phyloP scores from a whole-genome alignment of 2,113 vertebrate genomes.

The Sphaerodactylus townsendi region DNA sequence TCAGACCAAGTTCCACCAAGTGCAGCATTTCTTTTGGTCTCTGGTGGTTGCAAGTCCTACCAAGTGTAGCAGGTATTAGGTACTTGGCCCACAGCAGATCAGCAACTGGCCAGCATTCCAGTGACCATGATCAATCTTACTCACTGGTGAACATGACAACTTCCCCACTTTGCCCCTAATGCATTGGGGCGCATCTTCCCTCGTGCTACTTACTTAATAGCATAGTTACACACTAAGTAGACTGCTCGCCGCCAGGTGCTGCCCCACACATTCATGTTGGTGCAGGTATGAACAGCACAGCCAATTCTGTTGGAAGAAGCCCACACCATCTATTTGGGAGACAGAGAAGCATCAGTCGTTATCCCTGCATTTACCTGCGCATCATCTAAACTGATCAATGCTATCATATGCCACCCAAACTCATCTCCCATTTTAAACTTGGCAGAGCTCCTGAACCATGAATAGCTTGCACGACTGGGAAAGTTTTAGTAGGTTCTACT shows the following conservation, averaged over 20 bases:
- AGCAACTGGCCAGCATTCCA: background rate
- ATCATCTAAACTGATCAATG: fast-evolving
- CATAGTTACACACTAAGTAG: slow-evolving; percentile 92
- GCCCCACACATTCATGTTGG: slow-evolving; percentile 81
- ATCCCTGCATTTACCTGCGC: background rate
- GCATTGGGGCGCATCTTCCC: background rate
- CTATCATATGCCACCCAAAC: too few relatives aligned
- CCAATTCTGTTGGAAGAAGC: slow-evolving; percentile 86
- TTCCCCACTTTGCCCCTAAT: too few relatives aligned
- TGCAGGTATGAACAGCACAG: slow-evolving; percentile 83
- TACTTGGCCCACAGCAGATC: background rate
- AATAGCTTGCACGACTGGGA: background rate
- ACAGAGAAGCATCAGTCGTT: background rate
- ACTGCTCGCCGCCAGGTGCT: slow-evolving; percentile 78
- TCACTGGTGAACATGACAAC: background rate
- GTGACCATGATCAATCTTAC: background rate
- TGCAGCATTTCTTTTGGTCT: too few relatives aligned
- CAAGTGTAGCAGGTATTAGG: background rate
- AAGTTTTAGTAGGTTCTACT: background rate
- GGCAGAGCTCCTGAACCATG: background rate
- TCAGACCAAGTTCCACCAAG: too few relatives aligned
- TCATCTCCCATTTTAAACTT: background rate
- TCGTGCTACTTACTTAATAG: slow-evolving; percentile 83
- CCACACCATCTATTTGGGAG: slow-evolving; percentile 88
- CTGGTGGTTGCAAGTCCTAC: too few relatives aligned